Percentiles rank a stretch among this genome's conserved stretches.
These are phyloP conservation scores for Drosophila gunungcola DNA, from an alignment of 1,140 invertebrate genomes.

Conservation along the genomic window DNA sequence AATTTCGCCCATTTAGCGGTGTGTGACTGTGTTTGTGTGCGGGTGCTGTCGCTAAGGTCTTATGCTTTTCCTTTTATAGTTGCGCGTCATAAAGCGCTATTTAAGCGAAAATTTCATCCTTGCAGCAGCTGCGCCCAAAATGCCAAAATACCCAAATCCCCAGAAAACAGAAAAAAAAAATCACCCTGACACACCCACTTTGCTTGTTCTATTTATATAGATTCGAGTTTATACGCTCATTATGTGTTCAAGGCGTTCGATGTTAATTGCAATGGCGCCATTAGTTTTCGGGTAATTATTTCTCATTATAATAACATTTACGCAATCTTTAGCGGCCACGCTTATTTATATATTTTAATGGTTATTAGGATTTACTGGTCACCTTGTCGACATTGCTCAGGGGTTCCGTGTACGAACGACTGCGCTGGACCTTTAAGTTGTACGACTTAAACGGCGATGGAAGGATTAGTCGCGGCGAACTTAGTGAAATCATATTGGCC, in stretches of 20 bases:
- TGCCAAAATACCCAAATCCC: conserved; percentile 12
- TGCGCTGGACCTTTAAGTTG: conserved; percentile 97
- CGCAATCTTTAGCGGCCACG: not conserved
- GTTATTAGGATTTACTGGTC: conserved; percentile 92
- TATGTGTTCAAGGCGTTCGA: conserved; percentile 99
- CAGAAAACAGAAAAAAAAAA: conserved; percentile 3
- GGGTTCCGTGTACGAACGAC: conserved; percentile 95
- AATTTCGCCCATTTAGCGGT: conserved; percentile 15
- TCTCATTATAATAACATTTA: conserved; percentile 27
- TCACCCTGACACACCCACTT: conserved; percentile 33
- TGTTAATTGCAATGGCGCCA: conserved; percentile 96
- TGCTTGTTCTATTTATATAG: conserved; percentile 86
- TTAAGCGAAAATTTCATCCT: conserved; percentile 62
- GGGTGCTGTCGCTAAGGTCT: conserved; percentile 47
- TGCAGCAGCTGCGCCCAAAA: conserved; percentile 40
- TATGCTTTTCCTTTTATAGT: conserved; percentile 63
- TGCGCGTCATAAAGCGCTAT: conserved; percentile 68
- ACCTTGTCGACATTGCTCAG: conserved; percentile 95
- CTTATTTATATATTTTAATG: conserved; percentile 11
- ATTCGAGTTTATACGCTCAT: conserved; percentile 97
- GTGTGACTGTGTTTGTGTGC: conserved; percentile 9
- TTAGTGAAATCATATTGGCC: conserved; percentile 95
- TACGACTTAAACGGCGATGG: conserved; percentile 98
- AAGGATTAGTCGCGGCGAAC: conserved; percentile 94
- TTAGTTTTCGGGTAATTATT: conserved; percentile 96